Evolutionary conservation across 2,888 invertebrate genomes (phyloP).

Genomic region (Baronia brevicornis): DNA sequence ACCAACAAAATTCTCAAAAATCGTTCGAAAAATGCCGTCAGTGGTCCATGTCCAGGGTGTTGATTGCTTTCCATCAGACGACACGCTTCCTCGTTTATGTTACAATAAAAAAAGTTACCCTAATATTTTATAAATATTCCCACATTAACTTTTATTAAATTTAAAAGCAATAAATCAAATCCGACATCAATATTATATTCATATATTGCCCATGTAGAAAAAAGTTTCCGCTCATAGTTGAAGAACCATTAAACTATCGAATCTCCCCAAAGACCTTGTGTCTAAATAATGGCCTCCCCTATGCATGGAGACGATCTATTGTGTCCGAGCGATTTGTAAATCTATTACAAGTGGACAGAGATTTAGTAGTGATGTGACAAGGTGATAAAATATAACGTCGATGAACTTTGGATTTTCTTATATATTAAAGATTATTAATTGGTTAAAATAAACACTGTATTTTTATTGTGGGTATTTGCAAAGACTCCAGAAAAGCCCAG

Average conservation of each 20-base stretch:
- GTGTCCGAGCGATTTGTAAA: slow-evolving; percentile 50
- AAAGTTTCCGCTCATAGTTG: slow-evolving; percentile 22
- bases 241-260: slow-evolving; percentile 21
- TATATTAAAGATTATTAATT: too few relatives aligned
- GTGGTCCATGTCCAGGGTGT: too few relatives aligned
- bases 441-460: too few relatives aligned
- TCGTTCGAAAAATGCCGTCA: too few relatives aligned
- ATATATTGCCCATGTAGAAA: slow-evolving; percentile 11
- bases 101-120: too few relatives aligned
- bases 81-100: too few relatives aligned
- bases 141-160: slow-evolving; percentile 12
- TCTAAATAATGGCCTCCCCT: slow-evolving; percentile 34
- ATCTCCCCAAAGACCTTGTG: slow-evolving; percentile 21
- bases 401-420: background rate
- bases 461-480: too few relatives aligned
- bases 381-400: slow-evolving; percentile 10
- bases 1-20: too few relatives aligned
- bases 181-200: slow-evolving; percentile 13
- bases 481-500: too few relatives aligned
- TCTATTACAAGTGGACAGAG: slow-evolving; percentile 37
- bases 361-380: slow-evolving; percentile 31
- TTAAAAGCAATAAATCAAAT: slow-evolving; percentile 16
- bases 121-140: slow-evolving; percentile 7
- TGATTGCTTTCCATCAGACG: too few relatives aligned
- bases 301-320: slow-evolving; percentile 33